Percentiles rank a stretch among this genome's conserved stretches.
phyloP scores from a whole-genome alignment of 2,113 vertebrate species.

The Isichthys henryi region DNA sequence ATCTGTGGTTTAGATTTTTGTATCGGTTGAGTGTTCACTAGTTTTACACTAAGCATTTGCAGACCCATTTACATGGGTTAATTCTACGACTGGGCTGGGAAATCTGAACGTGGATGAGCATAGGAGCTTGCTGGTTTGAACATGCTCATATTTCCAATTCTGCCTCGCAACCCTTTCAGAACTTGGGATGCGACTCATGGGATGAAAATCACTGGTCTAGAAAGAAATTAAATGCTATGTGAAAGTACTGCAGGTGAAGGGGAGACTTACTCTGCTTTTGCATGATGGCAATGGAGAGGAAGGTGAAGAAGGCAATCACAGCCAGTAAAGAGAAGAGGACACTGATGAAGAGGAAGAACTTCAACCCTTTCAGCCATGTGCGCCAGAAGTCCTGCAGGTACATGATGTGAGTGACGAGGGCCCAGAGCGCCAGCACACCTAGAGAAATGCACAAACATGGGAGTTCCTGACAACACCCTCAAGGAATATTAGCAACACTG shows the following conservation, averaged over 20 bases:
- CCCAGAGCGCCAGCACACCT: slow-evolving; percentile 95
- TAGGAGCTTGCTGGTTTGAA: no score
- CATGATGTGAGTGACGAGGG: slow-evolving; percentile 86
- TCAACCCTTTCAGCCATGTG: slow-evolving; percentile 89
- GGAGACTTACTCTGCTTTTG: slow-evolving; percentile 72
- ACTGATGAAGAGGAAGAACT: slow-evolving; percentile 78
- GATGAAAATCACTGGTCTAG: neutral
- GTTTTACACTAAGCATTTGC: no score
- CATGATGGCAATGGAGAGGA: slow-evolving; percentile 72
- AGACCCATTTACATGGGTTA: no score
- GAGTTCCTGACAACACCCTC: neutral
- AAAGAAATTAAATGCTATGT: neutral
- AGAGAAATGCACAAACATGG: slow-evolving; percentile 6
- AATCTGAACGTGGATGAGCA: no score
- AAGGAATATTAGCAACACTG: neutral
- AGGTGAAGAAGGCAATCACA: slow-evolving; percentile 68
- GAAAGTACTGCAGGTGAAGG: neutral
- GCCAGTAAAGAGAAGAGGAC: slow-evolving; percentile 69
- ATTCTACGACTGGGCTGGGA: no score
- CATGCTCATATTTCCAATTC: no score
- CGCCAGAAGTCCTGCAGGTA: slow-evolving; percentile 94
- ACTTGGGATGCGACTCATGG: no score
- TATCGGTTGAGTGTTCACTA: no score
- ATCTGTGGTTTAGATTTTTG: no score
- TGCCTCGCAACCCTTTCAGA: no score